phyloP scores from a whole-genome alignment of 2,113 vertebrate genomes.

The Atrichornis clamosus region DNA sequence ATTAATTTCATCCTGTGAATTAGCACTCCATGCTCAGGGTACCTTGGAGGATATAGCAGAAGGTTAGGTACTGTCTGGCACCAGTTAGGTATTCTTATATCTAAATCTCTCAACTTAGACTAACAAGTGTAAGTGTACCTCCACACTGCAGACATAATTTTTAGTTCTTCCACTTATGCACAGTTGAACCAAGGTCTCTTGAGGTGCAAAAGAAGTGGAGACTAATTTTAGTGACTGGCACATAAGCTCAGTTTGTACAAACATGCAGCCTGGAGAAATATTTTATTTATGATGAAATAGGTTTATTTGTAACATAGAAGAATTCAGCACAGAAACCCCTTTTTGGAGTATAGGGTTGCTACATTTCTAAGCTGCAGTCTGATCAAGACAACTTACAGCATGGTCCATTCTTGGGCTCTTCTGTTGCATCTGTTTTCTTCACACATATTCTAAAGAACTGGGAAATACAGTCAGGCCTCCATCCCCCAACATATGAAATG shows the following conservation, averaged over 20 bases:
- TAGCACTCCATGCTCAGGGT: neutral
- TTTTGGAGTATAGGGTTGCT: neutral
- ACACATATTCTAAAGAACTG: neutral
- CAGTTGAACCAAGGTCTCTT: neutral
- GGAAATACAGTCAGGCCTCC: neutral
- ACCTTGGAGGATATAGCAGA: neutral
- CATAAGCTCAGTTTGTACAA: neutral
- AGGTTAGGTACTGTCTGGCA: neutral
- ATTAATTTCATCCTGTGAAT: neutral
- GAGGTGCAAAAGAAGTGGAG: neutral
- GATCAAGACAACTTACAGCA: neutral
- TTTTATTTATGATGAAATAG: neutral
- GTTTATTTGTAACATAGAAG: neutral
- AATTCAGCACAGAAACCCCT: neutral
- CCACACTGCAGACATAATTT: neutral
- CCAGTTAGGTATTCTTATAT: neutral
- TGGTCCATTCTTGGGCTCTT: neutral
- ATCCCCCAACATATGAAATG: accelerated
- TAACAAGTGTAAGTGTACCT: neutral
- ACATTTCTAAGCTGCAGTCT: neutral
- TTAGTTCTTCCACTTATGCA: neutral
- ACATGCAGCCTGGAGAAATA: neutral
- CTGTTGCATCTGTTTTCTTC: neutral
- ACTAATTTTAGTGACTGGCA: neutral
- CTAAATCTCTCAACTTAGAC: neutral